Evolutionary conservation across 2,797 vertebrate species (phyloP).

Genomic region (Stomatorhinus walkeri): DNA sequence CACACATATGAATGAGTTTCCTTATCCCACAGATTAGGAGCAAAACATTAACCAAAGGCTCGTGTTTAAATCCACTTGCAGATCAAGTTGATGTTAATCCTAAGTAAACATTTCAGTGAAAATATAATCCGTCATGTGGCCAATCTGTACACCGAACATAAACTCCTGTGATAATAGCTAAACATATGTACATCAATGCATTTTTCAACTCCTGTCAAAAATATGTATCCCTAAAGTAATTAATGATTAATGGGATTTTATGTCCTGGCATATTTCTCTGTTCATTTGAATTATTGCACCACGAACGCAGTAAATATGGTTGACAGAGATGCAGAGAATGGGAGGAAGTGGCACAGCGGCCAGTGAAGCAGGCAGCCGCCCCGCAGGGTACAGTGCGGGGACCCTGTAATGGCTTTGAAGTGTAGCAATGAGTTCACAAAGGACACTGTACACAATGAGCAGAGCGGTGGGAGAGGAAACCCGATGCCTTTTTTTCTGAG

Average conservation of each 20-base stretch:
- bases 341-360: not conserved
- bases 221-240: not conserved
- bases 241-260: not conserved
- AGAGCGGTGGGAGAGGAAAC: not conserved
- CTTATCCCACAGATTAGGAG: not conserved
- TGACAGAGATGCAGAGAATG: not conserved
- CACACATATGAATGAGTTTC: not conserved
- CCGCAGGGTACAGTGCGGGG: not conserved
- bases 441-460: constrained; percentile 15
- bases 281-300: not conserved
- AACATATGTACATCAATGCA: not conserved
- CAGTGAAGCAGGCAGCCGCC: not conserved
- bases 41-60: not conserved
- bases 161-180: not conserved
- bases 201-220: not conserved
- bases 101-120: not conserved
- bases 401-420: not conserved
- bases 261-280: not conserved
- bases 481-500: constrained; percentile 2
- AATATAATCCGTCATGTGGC: not conserved
- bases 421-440: not conserved
- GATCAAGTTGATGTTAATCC: not conserved
- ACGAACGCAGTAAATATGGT: not conserved
- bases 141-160: not conserved
- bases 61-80: not conserved